Conservation (phyloP, 2,888 invertebrate species). For the Rhagonycha lutea region DNA sequence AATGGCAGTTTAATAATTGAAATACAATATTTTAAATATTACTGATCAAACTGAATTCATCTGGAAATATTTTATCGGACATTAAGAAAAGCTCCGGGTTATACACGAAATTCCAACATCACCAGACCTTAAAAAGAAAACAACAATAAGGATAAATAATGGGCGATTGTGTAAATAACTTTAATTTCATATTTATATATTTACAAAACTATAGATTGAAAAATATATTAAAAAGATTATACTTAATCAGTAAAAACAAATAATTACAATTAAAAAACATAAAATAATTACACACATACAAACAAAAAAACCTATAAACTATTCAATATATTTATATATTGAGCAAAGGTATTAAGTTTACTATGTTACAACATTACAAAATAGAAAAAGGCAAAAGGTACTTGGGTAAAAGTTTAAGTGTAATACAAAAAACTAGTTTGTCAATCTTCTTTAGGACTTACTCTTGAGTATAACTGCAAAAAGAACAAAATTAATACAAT, state of each 20-base stretch:
- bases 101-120: too few species aligned
- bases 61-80: too few species aligned
- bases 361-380: slow-evolving; percentile 22
- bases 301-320: slow-evolving; percentile 46
- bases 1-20: too few species aligned
- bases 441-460: slow-evolving; percentile 50
- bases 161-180: slow-evolving; percentile 37
- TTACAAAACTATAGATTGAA: slow-evolving; percentile 47
- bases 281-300: slow-evolving; percentile 32
- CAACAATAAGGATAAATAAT: background rate
- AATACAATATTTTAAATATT: slow-evolving; percentile 63
- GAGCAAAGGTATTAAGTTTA: slow-evolving; percentile 50
- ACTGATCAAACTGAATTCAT: too few species aligned
- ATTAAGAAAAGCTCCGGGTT: too few species aligned
- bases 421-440: slow-evolving; percentile 32
- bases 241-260: slow-evolving; percentile 36
- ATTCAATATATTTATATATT: slow-evolving; percentile 54
- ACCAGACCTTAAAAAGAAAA: background rate
- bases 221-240: slow-evolving; percentile 53
- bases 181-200: slow-evolving; percentile 55
- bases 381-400: slow-evolving; percentile 43
- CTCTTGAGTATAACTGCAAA: slow-evolving; percentile 55
- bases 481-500: slow-evolving; percentile 26
- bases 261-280: slow-evolving; percentile 29
- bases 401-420: slow-evolving; percentile 39